phyloP scores from a whole-genome alignment of 2,113 vertebrate species.

The Zapornia atra region DNA sequence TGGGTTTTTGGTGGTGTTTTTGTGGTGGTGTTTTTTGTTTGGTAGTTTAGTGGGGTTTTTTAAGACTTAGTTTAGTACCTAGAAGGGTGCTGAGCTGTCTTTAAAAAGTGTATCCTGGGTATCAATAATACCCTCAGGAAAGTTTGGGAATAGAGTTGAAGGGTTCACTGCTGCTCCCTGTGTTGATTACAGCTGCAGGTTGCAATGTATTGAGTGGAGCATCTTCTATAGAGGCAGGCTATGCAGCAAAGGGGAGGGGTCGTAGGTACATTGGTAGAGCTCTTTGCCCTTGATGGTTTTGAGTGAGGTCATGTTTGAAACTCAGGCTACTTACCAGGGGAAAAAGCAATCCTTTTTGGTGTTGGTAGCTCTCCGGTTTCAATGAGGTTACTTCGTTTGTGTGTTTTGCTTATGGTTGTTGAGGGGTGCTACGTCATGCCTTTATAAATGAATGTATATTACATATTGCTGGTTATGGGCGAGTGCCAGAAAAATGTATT shows the following conservation, averaged over 20 bases:
- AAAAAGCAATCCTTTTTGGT: not conserved
- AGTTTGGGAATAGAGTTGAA: not conserved
- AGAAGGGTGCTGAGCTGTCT: not conserved
- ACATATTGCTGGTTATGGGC: not conserved
- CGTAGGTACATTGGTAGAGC: not conserved
- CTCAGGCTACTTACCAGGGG: not conserved
- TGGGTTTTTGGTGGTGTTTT: no score
- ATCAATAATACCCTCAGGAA: not conserved
- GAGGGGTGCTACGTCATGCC: not conserved
- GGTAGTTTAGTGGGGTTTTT: not conserved
- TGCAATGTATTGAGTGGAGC: not conserved
- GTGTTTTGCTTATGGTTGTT: not conserved
- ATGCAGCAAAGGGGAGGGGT: not conserved
- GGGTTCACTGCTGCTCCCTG: not conserved
- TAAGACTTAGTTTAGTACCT: not conserved
- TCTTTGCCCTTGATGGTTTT: not conserved
- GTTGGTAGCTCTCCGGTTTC: not conserved
- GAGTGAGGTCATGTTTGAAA: not conserved
- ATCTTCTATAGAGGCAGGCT: not conserved
- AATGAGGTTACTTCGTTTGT: not conserved
- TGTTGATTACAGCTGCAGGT: not conserved
- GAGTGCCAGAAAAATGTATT: not conserved
- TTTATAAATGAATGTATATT: not conserved
- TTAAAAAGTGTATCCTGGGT: accelerated
- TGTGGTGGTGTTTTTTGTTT: not conserved